Evolutionary conservation across 2,113 vertebrate genomes (phyloP).

Genomic region (Ptilorrhoa leucosticta): DNA sequence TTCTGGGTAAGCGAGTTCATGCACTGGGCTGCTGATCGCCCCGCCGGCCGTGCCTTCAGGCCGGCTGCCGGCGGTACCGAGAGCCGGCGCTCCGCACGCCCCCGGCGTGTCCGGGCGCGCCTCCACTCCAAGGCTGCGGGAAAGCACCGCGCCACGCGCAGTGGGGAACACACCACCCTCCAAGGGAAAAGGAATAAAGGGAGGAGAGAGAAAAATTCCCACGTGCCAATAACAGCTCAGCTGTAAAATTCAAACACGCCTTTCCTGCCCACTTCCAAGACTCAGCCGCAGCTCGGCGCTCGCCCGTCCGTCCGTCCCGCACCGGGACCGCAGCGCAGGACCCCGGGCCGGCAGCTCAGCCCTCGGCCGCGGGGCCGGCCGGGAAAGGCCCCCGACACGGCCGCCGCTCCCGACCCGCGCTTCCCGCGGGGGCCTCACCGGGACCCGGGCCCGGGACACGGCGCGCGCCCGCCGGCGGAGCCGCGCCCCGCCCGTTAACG

Average conservation of each 20-base stretch:
- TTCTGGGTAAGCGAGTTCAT: not conserved
- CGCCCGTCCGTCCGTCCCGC: not conserved
- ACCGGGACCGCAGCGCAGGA: not conserved
- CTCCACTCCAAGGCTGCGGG: not conserved
- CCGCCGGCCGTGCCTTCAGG: not conserved
- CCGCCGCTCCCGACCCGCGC: no score
- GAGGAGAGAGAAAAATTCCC: not conserved
- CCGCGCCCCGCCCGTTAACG: not conserved
- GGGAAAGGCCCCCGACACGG: no score
- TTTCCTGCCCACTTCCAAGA: not conserved
- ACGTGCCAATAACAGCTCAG: rapidly evolving
- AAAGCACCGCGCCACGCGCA: not conserved
- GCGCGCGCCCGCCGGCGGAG: not conserved
- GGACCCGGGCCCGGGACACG: not conserved
- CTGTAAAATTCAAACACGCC: not conserved
- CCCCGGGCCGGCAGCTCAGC: not conserved
- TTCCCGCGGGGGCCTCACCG: not conserved
- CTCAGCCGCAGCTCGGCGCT: not conserved
- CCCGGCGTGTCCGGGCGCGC: not conserved
- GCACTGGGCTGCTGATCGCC: not conserved
- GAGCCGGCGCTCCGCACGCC: not conserved
- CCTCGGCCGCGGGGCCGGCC: not conserved
- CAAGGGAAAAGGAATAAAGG: no score
- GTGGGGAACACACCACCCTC: rapidly evolving
- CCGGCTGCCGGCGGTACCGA: not conserved